A percentile compares a stretch with the other conserved stretches of the same genome.
Conservation (phyloP, 2,888 invertebrate genomes). For the Seladonia tumulorum region DNA sequence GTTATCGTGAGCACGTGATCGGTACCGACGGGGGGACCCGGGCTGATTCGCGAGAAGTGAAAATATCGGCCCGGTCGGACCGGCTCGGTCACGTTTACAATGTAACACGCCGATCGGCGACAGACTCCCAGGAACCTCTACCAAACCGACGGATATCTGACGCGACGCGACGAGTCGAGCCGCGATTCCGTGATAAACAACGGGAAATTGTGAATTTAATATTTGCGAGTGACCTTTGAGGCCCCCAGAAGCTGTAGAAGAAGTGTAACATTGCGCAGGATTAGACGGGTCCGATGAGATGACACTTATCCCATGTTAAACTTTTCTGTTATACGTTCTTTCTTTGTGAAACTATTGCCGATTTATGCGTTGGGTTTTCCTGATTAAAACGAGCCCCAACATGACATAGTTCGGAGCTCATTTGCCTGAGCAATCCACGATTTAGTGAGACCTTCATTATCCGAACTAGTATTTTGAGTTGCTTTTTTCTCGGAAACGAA, state of each 20-base stretch:
- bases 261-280: background rate
- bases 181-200: background rate
- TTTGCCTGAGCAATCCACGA: too few relatives aligned
- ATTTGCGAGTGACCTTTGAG: background rate
- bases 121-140: constrained; percentile 38
- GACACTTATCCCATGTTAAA: background rate
- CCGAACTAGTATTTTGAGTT: too few relatives aligned
- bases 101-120: constrained; percentile 55
- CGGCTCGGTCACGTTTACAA: constrained; percentile 65
- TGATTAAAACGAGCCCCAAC: background rate
- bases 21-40: constrained; percentile 26
- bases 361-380: background rate
- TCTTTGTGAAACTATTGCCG: background rate
- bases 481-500: too few relatives aligned
- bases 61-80: constrained; percentile 51
- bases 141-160: constrained; percentile 18
- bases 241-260: background rate
- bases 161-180: background rate
- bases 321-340: background rate
- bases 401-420: too few relatives aligned
- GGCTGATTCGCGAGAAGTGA: constrained; percentile 56
- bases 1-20: constrained; percentile 74
- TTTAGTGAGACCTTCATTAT: too few relatives aligned
- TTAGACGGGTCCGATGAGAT: background rate
- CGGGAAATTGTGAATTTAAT: background rate